These are phyloP conservation scores for Zaprionus davidi DNA, from an alignment of 1,140 invertebrate genomes.

Conservation along the genomic window DNA sequence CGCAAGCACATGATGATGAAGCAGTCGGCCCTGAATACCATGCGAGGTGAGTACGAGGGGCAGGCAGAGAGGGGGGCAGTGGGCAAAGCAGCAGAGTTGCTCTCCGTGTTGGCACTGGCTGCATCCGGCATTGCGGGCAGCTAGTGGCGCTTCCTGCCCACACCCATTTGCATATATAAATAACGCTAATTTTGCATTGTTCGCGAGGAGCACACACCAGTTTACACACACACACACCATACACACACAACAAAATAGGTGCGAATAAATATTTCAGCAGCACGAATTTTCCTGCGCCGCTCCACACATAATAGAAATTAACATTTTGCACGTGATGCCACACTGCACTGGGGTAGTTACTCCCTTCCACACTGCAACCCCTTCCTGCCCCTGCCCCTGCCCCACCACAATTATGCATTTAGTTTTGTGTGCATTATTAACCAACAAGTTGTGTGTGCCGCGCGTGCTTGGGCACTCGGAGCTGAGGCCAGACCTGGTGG, in stretches of 20 bases:
- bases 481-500: slow-evolving; percentile 43
- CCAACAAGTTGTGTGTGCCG: slow-evolving; percentile 64
- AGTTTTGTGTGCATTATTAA: slow-evolving; percentile 83
- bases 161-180: slow-evolving; percentile 74
- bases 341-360: not conserved
- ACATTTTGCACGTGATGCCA: slow-evolving; percentile 76
- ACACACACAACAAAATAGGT: slow-evolving; percentile 63
- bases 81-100: too few species aligned
- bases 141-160: slow-evolving; percentile 65
- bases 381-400: not conserved
- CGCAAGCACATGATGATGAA: slow-evolving; percentile 84
- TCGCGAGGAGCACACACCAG: slow-evolving; percentile 33
- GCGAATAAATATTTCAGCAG: slow-evolving; percentile 80
- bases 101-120: slow-evolving; percentile 5
- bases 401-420: slow-evolving; percentile 75
- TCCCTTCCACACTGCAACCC: not conserved
- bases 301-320: slow-evolving; percentile 73
- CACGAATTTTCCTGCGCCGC: slow-evolving; percentile 41
- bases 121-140: slow-evolving; percentile 68
- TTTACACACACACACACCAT: not conserved
- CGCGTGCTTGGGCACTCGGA: slow-evolving; percentile 26
- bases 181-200: slow-evolving; percentile 79
- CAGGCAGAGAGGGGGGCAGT: not conserved
- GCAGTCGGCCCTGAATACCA: slow-evolving; percentile 81
- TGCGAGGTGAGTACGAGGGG: slow-evolving; percentile 74